Evolutionary conservation across 2,797 vertebrate species (phyloP), one percentile per base, ranked within the genome.

Genomic region (Phaenicophaeus curvirostris): DNA sequence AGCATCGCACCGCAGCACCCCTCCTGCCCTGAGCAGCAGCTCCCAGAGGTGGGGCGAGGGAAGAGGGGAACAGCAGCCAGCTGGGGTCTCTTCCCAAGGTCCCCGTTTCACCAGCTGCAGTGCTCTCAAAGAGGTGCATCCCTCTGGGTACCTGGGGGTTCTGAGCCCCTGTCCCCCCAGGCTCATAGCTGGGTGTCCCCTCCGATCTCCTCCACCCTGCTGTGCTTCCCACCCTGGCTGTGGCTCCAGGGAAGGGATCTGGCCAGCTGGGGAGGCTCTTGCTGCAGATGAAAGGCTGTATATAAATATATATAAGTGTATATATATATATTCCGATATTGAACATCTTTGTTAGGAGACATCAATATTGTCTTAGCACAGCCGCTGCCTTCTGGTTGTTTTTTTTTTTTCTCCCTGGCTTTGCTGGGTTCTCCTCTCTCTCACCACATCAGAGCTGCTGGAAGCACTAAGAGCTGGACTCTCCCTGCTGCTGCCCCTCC

Each of bases 21-120:
- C 59, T 50, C 28, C 59, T 16, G 12, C 44, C 66, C 44, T 2
- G 24, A 25, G 10, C 46, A 19, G 62, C 8, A 2, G 31, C 27
- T 55, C 31, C 31, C 24, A 2, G 53, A 13, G 42, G 27, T 11
- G n/a, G 13, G 44, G 13, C 0, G 3, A 84, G 31, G 53, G 65
- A 54, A 46, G 48, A 37, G 55, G 1, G 8, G 54, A 77, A 48
- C 41, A 89, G 37, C 13, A 65, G 79, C 74, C 57, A 25, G 54
- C 33, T 21, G 53, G 65, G 71, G 68, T 54, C 88, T 68, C 79
- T 89, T 87, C 95, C 95, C 83, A 46, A 76, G 85, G 77, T 58
- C 14, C 11, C 4, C 89, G 41, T 85, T 90, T 93, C 79, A 93
- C 21, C 73, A 67, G 69, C 63, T 71, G 72, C 89, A 10, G 65